A percentile compares a stretch with the other conserved stretches of the same genome.
Evolutionary conservation across 2,888 invertebrate genomes (phyloP).

Genomic region (Tromatobia lineatoria): DNA sequence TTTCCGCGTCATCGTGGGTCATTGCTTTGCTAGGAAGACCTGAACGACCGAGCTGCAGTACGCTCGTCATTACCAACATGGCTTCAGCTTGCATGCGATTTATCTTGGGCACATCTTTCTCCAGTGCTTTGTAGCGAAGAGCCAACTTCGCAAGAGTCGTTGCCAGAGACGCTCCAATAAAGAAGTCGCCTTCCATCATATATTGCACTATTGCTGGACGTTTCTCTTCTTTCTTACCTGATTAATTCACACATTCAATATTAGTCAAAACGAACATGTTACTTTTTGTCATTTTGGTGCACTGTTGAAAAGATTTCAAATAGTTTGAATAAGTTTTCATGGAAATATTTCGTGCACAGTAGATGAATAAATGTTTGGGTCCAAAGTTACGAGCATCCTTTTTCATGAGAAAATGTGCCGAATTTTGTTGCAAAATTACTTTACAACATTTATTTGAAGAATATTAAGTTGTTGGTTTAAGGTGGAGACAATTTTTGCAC

Average conservation of each 20-base stretch:
- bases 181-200: conserved; percentile 97
- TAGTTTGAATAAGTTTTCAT: not conserved
- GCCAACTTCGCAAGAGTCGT: conserved; percentile 97
- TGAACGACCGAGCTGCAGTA: conserved; percentile 92
- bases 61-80: conserved; percentile 95
- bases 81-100: conserved; percentile 92
- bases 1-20: conserved; percentile 98
- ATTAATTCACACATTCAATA: conserved; percentile 52
- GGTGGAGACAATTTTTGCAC: no score
- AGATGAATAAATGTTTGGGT: not conserved
- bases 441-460: no score
- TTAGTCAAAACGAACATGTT: not conserved
- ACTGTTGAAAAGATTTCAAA: not conserved
- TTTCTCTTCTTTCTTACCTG: conserved; percentile 88
- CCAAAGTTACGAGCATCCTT: not conserved
- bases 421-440: no score
- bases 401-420: no score
- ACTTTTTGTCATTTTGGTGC: not conserved
- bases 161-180: conserved; percentile 96
- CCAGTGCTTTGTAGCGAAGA: conserved; percentile 86
- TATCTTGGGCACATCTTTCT: conserved; percentile 77
- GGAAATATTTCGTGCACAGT: not conserved
- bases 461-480: no score
- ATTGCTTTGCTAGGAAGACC: conserved; percentile 91
- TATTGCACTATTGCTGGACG: conserved; percentile 94